A percentile compares a stretch with the other conserved stretches of the same genome.
Conservation (phyloP, 2,888 invertebrate genomes). For the Erebia aethiops region DNA sequence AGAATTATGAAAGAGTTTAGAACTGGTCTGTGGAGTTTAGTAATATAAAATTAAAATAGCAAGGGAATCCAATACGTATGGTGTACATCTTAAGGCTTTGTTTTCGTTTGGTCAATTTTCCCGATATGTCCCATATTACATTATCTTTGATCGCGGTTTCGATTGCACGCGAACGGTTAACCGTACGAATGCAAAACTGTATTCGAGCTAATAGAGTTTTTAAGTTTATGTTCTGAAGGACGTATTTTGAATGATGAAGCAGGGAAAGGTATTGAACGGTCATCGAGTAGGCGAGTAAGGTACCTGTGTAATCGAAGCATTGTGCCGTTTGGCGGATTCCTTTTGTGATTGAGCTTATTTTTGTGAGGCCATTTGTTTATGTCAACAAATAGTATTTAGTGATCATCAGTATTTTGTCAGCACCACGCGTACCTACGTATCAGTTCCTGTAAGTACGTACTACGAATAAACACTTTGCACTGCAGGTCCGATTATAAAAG, state of each 20-base stretch:
- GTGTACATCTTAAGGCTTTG: background rate
- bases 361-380: slow-evolving; percentile 5
- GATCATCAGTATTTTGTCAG: background rate
- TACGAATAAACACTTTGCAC: too few species aligned
- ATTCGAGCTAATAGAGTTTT: background rate
- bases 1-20: slow-evolving; percentile 1
- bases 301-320: slow-evolving; percentile 15
- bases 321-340: slow-evolving; percentile 11
- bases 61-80: background rate
- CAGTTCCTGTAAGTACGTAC: background rate
- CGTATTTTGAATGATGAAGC: background rate
- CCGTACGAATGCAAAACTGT: slow-evolving; percentile 19
- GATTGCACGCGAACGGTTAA: slow-evolving; percentile 31
- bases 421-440: background rate
- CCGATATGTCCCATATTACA: slow-evolving; percentile 21
- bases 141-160: slow-evolving; percentile 22
- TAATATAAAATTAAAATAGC: background rate
- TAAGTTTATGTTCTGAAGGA: background rate
- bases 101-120: slow-evolving; percentile 20
- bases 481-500: too few species aligned
- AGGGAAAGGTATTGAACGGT: slow-evolving; percentile 10
- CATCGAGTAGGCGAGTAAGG: background rate
- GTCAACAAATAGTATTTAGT: background rate
- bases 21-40: background rate
- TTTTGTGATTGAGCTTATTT: slow-evolving; percentile 11